Conservation (phyloP, 2,797 vertebrate species). For the Podargus strigoides region DNA sequence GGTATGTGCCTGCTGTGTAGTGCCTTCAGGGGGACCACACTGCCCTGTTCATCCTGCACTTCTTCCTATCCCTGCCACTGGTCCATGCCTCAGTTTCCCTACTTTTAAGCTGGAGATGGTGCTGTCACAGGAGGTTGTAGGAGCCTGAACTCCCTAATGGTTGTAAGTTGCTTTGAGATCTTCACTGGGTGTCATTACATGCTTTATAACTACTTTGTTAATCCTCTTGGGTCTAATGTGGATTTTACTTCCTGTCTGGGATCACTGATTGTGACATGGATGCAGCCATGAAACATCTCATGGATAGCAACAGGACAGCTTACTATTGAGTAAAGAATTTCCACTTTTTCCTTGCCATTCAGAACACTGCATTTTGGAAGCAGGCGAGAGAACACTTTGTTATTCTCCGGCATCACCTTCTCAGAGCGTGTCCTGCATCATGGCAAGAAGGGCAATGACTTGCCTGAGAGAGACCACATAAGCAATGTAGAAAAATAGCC, state of each 20-base stretch:
- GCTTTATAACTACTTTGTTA: not conserved
- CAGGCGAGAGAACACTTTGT: not conserved
- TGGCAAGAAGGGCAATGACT: not conserved
- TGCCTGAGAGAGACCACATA: not conserved
- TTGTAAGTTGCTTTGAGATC: not conserved
- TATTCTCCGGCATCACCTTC: not conserved
- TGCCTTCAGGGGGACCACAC: not conserved
- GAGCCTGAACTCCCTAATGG: not conserved
- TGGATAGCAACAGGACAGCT: not conserved
- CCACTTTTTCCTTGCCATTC: not conserved
- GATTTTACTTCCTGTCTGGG: not conserved
- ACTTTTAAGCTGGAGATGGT: not conserved
- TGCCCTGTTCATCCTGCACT: not conserved
- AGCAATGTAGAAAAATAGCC: not conserved
- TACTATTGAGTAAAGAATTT: not conserved
- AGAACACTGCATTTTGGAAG: not conserved
- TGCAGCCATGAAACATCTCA: not conserved
- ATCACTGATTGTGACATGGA: not conserved
- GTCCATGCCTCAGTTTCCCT: not conserved
- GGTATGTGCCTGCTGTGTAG: constrained; percentile 68
- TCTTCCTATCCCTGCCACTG: not conserved
- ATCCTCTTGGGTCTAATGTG: not conserved
- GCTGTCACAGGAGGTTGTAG: not conserved
- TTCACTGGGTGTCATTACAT: not conserved
- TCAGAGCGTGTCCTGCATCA: not conserved